Evolutionary conservation across 2,113 vertebrate species (phyloP), one percentile per base, ranked within the genome.

Genomic region (Greenwoodochromis staneri): DNA sequence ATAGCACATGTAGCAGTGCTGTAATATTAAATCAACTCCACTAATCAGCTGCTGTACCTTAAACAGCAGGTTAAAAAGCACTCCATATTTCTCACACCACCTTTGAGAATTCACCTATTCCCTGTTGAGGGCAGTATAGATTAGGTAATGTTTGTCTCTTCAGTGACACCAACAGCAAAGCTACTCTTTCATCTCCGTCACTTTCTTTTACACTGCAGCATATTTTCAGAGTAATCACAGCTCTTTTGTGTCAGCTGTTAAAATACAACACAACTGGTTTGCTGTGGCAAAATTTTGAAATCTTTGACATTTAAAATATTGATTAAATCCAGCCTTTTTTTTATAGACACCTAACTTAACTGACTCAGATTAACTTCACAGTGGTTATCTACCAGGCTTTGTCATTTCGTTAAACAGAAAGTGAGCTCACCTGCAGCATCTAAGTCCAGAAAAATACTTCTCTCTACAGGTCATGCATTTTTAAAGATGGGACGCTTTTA

Each of bases 121-220:
- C 94, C 90, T 91, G 91, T 66, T 85, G 90, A 82, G 92, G 88
- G 90, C 89, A 93, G 87, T 76, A 53, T 17, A 85, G 81, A 45
- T 73, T 21, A 29, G 12, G n/a, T 24, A 81, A 88, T 27, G 5
- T 19, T 34, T 21, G 54, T 57, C 40, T 57, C 8, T 42, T n/a
- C 47, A 63, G 10, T 31, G 71, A 84, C 19, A 54, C 16, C 76
- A 53, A 36, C 16, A 13, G 42, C 42, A 34, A 80, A 54, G 45
- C 31, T 83, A 5, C 49, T 8, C 59, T 73, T n/a, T 31, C n/a
- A 29, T 34, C 45, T 31, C 16, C 5, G 12, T 31, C 9, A 10
- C 4, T 49, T 21, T 11, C 31, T 49, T 49, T 17, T 47, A 76
- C 24, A 76, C 6, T 19, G 16, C 42, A 47, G 42, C 14, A 11